Evolutionary conservation across 2,113 vertebrate genomes (phyloP).

Genomic region (Acanthochromis polyacanthus): DNA sequence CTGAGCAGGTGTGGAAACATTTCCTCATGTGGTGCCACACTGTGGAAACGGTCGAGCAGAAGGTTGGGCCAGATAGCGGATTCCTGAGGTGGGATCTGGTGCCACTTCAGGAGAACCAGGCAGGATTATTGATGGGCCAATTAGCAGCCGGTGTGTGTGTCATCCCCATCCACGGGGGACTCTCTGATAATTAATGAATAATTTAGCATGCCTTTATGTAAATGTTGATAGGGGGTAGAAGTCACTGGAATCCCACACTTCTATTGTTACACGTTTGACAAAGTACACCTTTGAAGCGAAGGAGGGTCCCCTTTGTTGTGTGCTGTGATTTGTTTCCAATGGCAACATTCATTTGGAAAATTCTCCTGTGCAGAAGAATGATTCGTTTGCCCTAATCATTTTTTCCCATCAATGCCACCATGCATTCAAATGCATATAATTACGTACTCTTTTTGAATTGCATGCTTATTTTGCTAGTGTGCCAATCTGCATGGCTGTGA

Average conservation of each 20-base stretch:
- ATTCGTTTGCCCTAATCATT: constrained; percentile 28
- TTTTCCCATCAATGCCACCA: constrained; percentile 18
- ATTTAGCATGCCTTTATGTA: constrained; percentile 84
- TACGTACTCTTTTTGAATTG: constrained; percentile 84
- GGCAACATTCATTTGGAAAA: constrained; percentile 44
- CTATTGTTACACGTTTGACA: constrained; percentile 73
- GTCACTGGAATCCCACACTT: constrained; percentile 67
- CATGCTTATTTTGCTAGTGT: constrained; percentile 85
- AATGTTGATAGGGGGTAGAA: constrained; percentile 80
- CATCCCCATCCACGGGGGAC: constrained; percentile 78
- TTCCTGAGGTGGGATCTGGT: constrained; percentile 77
- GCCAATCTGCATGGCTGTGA: constrained; percentile 83
- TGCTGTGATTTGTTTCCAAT: constrained; percentile 46
- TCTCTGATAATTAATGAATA: constrained; percentile 85
- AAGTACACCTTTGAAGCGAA: constrained; percentile 63
- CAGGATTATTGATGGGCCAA: constrained; percentile 87
- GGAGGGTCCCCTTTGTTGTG: constrained; percentile 58
- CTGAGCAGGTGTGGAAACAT: constrained; percentile 62
- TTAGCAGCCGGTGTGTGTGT: constrained; percentile 84
- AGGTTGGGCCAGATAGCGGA: constrained; percentile 74
- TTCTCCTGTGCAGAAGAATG: constrained; percentile 22
- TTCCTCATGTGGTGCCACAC: constrained; percentile 40
- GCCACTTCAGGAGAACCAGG: constrained; percentile 75
- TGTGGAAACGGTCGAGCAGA: constrained; percentile 64
- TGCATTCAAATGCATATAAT: constrained; percentile 50